Percentiles rank a stretch among this genome's conserved stretches.
These are phyloP conservation scores for Xenotilapia leptura DNA, from an alignment of 2,113 vertebrate genomes.

Conservation along the genomic window DNA sequence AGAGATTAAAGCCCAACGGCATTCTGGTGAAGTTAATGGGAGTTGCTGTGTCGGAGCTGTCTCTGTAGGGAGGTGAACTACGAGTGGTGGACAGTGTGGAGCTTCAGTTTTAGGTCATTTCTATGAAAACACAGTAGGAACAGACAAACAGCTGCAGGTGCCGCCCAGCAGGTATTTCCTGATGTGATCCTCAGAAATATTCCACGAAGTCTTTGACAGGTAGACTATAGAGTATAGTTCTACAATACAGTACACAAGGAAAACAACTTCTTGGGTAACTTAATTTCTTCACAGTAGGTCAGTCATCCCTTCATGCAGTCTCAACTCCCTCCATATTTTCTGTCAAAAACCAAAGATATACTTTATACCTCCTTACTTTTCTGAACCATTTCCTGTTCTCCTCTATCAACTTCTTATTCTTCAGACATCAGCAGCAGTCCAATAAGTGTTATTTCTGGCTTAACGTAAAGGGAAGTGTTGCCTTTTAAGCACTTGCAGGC, in stretches of 20 bases:
- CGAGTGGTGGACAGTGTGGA: not conserved
- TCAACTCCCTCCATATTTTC: not conserved
- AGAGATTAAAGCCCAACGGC: slow-evolving; percentile 9
- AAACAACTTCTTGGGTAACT: not conserved
- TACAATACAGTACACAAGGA: not conserved
- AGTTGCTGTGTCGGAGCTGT: not conserved
- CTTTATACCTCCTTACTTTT: not conserved
- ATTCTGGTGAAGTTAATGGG: not conserved
- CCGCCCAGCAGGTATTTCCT: not conserved
- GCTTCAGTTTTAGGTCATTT: not conserved
- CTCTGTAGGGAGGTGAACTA: not conserved
- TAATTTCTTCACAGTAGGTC: not conserved
- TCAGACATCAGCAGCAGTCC: not conserved
- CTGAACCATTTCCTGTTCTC: not conserved
- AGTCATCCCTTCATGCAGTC: not conserved
- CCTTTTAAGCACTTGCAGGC: not conserved
- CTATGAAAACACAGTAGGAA: not conserved
- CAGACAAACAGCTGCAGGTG: not conserved
- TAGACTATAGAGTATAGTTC: not conserved
- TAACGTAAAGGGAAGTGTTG: accelerated
- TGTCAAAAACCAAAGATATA: not conserved
- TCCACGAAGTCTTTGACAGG: not conserved
- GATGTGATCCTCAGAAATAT: not conserved
- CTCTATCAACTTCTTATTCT: not conserved
- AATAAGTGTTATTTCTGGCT: not conserved